Base-by-base conservation (phyloP, 1,140 invertebrate species). In the Druon quercuslanigerum region DNA sequence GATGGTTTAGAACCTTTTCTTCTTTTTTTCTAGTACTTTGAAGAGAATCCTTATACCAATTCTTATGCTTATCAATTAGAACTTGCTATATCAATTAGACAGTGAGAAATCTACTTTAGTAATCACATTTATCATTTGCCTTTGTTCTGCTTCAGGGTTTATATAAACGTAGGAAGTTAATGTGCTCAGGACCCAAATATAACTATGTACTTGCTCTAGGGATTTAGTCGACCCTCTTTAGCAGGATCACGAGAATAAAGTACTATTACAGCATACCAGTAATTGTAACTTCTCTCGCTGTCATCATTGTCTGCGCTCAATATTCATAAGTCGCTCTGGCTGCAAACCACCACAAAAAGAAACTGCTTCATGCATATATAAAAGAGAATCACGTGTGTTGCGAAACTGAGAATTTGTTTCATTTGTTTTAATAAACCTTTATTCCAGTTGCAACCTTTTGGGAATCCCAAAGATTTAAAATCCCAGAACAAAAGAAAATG, bases 221-320 rank as follows among this genome's bases (percentile, higher is more conserved):
- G 80, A 81, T 81, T 83, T 77, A 66, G 71, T 76, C 50, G 66
- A 79, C 80, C 80, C 82, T 80, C 73, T 57, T 50, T 73, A 80
- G 73, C 77, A 84, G 78, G 56, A 82, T 81, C 77, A 76, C 78
- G 80, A 78, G 81, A 82, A 87, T 85, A 85, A 87, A 85, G 80
- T 77, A 75, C 75, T 77, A 54, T 56, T 75, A 66, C 74, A 82
- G 72, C 71, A 75, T 52, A 72, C 50, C 72, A 20, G 71, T 76
- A 73, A 17, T n/a, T 54, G 52, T 54, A 16, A 54, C 52, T 54
- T 54, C 40, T 60, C 60, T 51, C 8, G 20, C 73, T 40, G 54
- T 74, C 56, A 33, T 74, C 73, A 75, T 8, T 33, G 66, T 50
- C 50, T 50, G 60, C 52, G 50, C 80, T 84, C 83, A 84, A 84